Percentiles rank a stretch among this genome's conserved stretches.
phyloP scores from a whole-genome alignment of 2,888 invertebrate species.

The Chymomyza amoena region DNA sequence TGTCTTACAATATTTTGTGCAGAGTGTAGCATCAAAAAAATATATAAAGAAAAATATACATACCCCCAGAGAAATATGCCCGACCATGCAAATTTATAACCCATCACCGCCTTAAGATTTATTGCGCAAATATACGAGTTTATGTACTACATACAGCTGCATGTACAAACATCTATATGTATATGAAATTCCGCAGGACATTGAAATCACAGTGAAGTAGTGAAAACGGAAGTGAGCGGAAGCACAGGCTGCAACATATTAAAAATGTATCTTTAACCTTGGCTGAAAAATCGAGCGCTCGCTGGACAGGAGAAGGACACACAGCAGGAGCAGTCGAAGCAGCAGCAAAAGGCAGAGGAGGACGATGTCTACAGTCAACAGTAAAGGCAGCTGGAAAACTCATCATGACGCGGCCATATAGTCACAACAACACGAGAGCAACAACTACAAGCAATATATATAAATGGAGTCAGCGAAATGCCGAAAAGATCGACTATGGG shows the following conservation, averaged over 20 bases:
- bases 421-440: background rate
- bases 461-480: background rate
- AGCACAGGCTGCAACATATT: conserved; percentile 43
- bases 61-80: background rate
- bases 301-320: background rate
- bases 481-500: no score
- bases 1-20: background rate
- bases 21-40: background rate
- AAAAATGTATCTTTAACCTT: conserved; percentile 67
- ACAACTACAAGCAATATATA: background rate
- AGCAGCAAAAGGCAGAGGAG: conserved; percentile 44
- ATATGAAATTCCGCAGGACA: background rate
- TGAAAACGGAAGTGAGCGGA: background rate
- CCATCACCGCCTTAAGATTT: background rate
- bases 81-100: background rate
- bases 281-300: conserved; percentile 21
- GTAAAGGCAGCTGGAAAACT: background rate
- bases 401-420: background rate
- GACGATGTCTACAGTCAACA: background rate
- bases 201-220: background rate
- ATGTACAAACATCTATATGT: background rate
- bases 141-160: background rate
- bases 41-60: background rate
- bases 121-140: background rate
- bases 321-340: conserved; percentile 4